A percentile compares a stretch with the other conserved stretches of the same genome.
Conservation (phyloP, 1,140 invertebrate species). For the Achatina immaculata region DNA sequence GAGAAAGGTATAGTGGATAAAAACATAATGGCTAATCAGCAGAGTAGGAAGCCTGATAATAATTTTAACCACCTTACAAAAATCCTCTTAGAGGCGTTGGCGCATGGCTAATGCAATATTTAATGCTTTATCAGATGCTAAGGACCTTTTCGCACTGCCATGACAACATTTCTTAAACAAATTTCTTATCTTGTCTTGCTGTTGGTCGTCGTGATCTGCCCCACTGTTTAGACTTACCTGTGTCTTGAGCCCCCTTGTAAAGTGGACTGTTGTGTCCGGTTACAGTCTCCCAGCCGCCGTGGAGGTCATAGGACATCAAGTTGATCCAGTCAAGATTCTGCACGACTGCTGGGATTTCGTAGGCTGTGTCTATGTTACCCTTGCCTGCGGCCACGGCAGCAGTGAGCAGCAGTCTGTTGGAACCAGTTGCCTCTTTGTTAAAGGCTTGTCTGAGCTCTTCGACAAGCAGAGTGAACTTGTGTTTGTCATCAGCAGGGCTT, state of each 20-base stretch:
- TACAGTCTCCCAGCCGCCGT: conserved; percentile 76
- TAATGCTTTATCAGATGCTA: too few relatives aligned
- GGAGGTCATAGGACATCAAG: conserved; percentile 40
- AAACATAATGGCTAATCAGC: too few relatives aligned
- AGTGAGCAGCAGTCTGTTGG: conserved; percentile 85
- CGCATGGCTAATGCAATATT: too few relatives aligned
- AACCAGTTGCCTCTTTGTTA: conserved; percentile 85
- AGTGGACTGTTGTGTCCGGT: conserved; percentile 80
- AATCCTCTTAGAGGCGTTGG: too few relatives aligned
- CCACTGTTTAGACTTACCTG: too few relatives aligned
- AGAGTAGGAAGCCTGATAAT: too few relatives aligned
- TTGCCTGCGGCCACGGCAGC: conserved; percentile 78
- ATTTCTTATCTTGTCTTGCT: too few relatives aligned
- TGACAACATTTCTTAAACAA: too few relatives aligned
- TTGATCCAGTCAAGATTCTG: conserved; percentile 61
- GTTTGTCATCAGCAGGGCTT: conserved; percentile 87
- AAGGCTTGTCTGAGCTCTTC: conserved; percentile 70
- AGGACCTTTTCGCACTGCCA: too few relatives aligned
- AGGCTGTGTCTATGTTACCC: conserved; percentile 38
- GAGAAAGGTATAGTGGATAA: too few relatives aligned
- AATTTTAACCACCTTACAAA: too few relatives aligned
- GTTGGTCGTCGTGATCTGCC: too few relatives aligned
- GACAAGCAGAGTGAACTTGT: conserved; percentile 90
- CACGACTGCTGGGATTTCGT: conserved; percentile 27
- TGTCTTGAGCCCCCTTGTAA: conserved; percentile 48